Base-by-base conservation (phyloP, 2,888 invertebrate species). In the Drosophila nr. perissopoda region DNA sequence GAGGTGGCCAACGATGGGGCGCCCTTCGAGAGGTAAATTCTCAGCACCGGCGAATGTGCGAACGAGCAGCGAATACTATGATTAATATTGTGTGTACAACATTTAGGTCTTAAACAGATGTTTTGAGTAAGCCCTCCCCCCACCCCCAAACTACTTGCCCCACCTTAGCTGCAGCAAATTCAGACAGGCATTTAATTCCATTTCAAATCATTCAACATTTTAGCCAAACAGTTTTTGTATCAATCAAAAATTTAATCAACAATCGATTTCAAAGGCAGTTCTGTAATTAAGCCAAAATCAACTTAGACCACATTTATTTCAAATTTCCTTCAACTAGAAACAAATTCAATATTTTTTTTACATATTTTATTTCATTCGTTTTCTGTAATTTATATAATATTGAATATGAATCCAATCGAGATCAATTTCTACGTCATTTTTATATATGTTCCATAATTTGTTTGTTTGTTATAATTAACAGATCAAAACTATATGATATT, bases 21-120 rank as follows among this genome's bases (percentile, higher is more conserved):
- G 77, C 90, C 82, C 27, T 83, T 83, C 59, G 93, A 92, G 74
- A 93, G 93, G 92, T 92, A 91, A 89, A 76, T 36, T 53, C 49
- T 63, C 6, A 62, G 29, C 62, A 62, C 21, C 62, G 36, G 64
- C 11, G 33, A 10, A 48, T 18, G 29, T 29, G 49, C 10, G 27
- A 29, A 10, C 16, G 49, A 31, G 46, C 42, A 33, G 42, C 21
- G 16, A 5, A 11, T 29, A 13, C 13, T 27, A 29, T 42, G 16
- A 59, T 21, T 58, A 36, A 36, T 70, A 51, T 57, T 69, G 62
- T 42, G 34, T 53, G 52, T 58, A 25, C 25, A 42, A 46, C 25
- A 29, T 49, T 58, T 65, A 71, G 74, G 64, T 76, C 65, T 76
- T 40, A 34, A 29, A 53, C 53, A 59, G 70, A 48, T 54, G 53